A percentile compares a stretch with the other conserved stretches of the same genome.
Evolutionary conservation across 2,113 vertebrate species (phyloP).

Genomic region (Parus major): DNA sequence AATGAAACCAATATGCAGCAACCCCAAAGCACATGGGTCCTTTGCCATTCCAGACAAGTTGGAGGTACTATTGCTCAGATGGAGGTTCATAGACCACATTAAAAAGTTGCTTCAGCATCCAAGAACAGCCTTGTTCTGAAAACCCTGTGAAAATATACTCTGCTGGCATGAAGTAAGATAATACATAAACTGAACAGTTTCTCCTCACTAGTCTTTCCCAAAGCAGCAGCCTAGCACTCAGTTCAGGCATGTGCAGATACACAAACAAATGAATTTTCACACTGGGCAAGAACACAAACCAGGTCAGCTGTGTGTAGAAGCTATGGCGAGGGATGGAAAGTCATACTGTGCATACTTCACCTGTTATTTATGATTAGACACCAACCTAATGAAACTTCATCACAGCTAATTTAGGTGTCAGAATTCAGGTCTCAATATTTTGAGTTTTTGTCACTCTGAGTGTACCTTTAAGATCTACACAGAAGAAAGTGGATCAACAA

Average conservation of each 20-base stretch:
- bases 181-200: background rate
- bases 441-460: background rate
- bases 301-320: background rate
- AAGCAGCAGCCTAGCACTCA: background rate
- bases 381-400: background rate
- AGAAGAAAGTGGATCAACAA: background rate
- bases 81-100: background rate
- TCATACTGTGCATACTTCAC: background rate
- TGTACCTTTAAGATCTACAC: background rate
- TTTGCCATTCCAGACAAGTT: background rate
- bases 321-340: background rate
- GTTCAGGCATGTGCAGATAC: accelerated
- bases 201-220: background rate
- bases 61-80: background rate
- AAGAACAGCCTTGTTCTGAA: background rate
- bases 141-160: background rate
- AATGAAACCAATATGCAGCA: background rate
- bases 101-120: background rate
- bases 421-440: background rate
- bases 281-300: background rate
- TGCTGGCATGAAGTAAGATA: background rate
- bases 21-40: background rate
- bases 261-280: background rate
- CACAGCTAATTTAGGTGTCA: background rate
- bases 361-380: background rate